A percentile compares a stretch with the other conserved stretches of the same genome.
phyloP scores from a whole-genome alignment of 2,113 vertebrate genomes.

The Hydrolagus affinis region DNA sequence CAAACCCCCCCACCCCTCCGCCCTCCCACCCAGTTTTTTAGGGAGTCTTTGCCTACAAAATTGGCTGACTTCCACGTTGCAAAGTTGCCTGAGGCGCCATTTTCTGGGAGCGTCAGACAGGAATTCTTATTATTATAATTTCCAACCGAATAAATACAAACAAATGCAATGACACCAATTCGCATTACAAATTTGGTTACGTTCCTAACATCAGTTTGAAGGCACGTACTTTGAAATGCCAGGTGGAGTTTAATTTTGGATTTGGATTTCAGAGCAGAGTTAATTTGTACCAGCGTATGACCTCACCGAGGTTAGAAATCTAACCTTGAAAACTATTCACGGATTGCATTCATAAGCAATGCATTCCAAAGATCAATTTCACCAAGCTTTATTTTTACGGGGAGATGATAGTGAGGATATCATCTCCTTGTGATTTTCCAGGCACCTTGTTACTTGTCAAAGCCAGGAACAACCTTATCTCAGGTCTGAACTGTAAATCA shows the following conservation, averaged over 20 bases:
- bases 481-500: too few relatives aligned
- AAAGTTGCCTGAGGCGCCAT: too few relatives aligned
- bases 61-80: too few relatives aligned
- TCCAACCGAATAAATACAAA: too few relatives aligned
- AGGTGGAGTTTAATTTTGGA: conserved; percentile 16
- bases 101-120: too few relatives aligned
- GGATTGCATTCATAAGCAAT: background rate
- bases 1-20: too few relatives aligned
- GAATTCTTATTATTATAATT: too few relatives aligned
- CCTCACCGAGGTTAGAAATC: background rate
- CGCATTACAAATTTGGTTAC: background rate
- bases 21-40: too few relatives aligned
- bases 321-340: background rate
- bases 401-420: background rate
- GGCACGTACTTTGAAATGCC: background rate
- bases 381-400: background rate
- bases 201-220: background rate
- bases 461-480: background rate
- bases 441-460: background rate
- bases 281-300: background rate
- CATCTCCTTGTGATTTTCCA: background rate
- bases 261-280: background rate
- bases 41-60: too few relatives aligned
- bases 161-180: background rate
- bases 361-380: background rate